Percentiles rank a stretch among this genome's conserved stretches.
These are phyloP conservation scores for Oxyura jamaicensis DNA, from an alignment of 2,113 vertebrate species.

Conservation along the genomic window DNA sequence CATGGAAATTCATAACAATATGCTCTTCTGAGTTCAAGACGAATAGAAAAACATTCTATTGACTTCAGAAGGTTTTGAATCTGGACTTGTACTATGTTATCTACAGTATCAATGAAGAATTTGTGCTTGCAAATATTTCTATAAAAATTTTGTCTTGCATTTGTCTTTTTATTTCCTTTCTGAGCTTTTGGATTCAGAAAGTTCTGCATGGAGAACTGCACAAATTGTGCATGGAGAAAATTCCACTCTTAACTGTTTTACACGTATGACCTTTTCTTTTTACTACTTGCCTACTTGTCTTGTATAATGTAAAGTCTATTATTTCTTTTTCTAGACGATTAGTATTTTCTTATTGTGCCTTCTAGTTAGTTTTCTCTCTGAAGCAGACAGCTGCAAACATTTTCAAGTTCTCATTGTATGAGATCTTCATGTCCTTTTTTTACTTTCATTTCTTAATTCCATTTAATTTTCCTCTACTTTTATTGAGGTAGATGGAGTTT, in stretches of 20 bases:
- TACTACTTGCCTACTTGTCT: neutral
- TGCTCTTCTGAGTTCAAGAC: conserved; percentile 1
- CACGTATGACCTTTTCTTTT: neutral
- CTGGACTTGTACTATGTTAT: neutral
- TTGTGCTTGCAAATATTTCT: neutral
- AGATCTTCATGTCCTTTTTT: neutral
- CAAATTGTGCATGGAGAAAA: neutral
- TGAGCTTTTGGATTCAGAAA: neutral
- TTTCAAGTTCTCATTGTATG: neutral
- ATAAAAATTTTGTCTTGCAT: neutral
- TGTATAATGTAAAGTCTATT: neutral
- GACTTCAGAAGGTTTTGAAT: neutral
- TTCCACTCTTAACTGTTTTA: neutral
- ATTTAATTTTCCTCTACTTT: neutral
- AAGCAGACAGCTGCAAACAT: neutral
- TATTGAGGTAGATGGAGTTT: neutral
- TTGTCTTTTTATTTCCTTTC: neutral
- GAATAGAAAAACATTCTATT: neutral
- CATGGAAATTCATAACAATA: conserved; percentile 38
- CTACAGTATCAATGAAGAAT: neutral
- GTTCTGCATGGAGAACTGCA: neutral
- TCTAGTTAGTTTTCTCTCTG: neutral
- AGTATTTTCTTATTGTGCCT: neutral
- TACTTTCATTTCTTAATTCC: neutral
- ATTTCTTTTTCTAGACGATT: neutral